Conservation (phyloP, 2,888 invertebrate genomes). For the Blastobasis adustella region DNA sequence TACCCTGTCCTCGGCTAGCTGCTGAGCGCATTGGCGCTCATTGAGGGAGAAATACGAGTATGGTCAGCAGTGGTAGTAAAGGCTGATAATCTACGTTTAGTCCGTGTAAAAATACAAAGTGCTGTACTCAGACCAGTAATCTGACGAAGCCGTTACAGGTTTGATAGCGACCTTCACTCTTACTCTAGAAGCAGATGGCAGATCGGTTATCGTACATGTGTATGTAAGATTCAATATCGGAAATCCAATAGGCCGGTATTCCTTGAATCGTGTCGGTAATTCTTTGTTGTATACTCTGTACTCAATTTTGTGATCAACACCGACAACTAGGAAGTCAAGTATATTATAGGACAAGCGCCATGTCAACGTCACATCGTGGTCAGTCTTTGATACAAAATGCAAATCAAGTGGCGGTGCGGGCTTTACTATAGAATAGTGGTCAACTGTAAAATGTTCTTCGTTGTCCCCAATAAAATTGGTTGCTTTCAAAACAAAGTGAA, state of each 20-base stretch:
- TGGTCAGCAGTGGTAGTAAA: no score
- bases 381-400: conserved; percentile 32
- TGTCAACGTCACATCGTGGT: conserved; percentile 50
- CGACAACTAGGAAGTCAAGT: conserved; percentile 41
- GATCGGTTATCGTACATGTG: conserved; percentile 60
- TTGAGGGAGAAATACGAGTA: no score
- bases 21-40: no score
- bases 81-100: no score
- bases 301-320: conserved; percentile 57
- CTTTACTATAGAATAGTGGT: conserved; percentile 72
- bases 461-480: conserved; percentile 77
- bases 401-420: conserved; percentile 45
- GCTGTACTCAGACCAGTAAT: conserved; percentile 82
- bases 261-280: conserved; percentile 51
- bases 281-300: conserved; percentile 67
- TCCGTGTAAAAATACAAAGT: conserved; percentile 75
- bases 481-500: conserved; percentile 74
- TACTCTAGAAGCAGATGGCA: conserved; percentile 81
- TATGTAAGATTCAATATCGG: conserved; percentile 50
- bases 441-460: conserved; percentile 66
- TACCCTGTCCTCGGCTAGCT: no score
- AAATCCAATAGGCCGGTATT: conserved; percentile 44
- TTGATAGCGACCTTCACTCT: conserved; percentile 82
- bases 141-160: conserved; percentile 59
- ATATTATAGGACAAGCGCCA: conserved; percentile 56